Evolutionary conservation across 2,797 vertebrate species (phyloP), one percentile per base, ranked within the genome.

Genomic region (Parauchenoglanis punctatus): DNA sequence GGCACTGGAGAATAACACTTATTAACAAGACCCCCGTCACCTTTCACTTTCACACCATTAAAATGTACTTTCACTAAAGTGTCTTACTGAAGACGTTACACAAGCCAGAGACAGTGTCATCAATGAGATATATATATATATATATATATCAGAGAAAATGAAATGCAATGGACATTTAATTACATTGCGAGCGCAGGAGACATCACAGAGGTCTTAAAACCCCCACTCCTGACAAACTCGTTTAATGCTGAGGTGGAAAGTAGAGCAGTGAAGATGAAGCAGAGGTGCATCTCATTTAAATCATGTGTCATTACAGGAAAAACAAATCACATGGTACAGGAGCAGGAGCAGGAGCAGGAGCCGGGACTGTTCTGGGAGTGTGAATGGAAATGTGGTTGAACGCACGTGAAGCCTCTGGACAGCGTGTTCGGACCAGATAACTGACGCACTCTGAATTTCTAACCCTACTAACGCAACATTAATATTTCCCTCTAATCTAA

Each of bases 261-360:
- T n/a, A 46, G 46, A 59, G 59, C n/a, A 65, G 65, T 63, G 77
- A 72, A 44, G 46, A 84, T 68, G 75, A 40, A 80, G 56, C 6
- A 7, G 80, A n/a, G 56, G 25, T 59, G 52, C 56, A 90, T 87
- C 87, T 85, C 63, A 86, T 88, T 91, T 83, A 73, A 89, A 90
- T 88, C 87, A 78, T 84, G 46, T 85, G 88, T 86, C 78, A 89
- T 91, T 88, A 88, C 81, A 88, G 87, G 87, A 58, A 82, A 56
- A 85, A 75, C 56, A 81, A 70, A 88, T 89, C 75, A 85, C 77
- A 87, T 88, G 72, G 3, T 10, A 40, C 72, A 84, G 35, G 35
- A 31, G 83, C 44, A 17, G 61, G 31, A 63, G 85, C 6, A 86
- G 54, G 56, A 40, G 40, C 40, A 3, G 40, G 40, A 61, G 88